Evolutionary conservation across 2,797 vertebrate genomes (phyloP).

Genomic region (Anomalospiza imberbis): DNA sequence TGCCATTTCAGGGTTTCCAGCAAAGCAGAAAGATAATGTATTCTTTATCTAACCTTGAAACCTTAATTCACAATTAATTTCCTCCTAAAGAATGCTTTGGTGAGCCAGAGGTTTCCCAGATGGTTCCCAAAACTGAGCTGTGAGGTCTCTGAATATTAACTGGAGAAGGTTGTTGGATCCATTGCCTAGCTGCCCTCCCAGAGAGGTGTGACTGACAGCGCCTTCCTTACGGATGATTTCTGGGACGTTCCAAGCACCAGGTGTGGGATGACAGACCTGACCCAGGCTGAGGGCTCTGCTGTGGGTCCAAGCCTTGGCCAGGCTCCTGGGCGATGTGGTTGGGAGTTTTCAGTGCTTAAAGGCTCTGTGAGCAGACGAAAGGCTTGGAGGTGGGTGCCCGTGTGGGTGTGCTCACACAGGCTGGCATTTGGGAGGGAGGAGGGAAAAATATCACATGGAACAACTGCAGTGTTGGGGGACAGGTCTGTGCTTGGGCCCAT

Average conservation of each 20-base stretch:
- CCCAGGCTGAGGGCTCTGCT: background rate
- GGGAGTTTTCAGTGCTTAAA: background rate
- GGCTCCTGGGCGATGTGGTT: background rate
- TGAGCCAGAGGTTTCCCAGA: background rate
- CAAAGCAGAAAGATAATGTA: background rate
- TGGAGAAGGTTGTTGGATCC: background rate
- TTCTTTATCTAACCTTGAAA: background rate
- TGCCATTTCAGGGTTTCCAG: background rate
- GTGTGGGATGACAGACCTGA: background rate
- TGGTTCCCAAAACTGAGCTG: background rate
- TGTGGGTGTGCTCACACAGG: constrained; percentile 28
- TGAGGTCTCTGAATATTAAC: background rate
- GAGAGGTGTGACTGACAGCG: background rate
- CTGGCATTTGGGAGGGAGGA: constrained; percentile 29
- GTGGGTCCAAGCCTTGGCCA: background rate
- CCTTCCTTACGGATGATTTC: background rate
- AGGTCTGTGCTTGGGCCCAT: background rate
- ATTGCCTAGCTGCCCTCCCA: background rate
- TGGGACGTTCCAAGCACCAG: background rate
- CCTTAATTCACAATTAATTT: background rate
- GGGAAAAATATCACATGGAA: constrained; percentile 35
- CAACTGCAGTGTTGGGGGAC: constrained; percentile 12
- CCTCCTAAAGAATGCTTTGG: background rate
- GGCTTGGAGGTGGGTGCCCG: background rate
- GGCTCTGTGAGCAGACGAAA: background rate